phyloP scores from a whole-genome alignment of 1,140 invertebrate species.

The Aplysia californica region DNA sequence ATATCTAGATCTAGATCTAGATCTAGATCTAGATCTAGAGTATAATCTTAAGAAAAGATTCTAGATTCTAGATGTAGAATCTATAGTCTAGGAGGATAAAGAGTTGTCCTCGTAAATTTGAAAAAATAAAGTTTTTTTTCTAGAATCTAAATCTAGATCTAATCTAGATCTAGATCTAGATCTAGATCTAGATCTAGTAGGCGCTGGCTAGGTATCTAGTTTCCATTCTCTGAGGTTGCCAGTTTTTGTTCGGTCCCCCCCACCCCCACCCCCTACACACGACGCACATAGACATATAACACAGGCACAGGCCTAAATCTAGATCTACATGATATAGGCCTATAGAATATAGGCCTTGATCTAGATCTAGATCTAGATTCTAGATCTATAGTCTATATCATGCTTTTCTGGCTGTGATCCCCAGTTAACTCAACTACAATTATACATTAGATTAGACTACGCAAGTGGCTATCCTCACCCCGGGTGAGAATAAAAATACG shows the following conservation, averaged over 20 bases:
- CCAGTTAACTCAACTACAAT: too few relatives aligned
- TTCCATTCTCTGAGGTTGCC: background rate
- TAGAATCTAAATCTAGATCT: constrained; percentile 3
- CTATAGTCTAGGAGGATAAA: too few relatives aligned
- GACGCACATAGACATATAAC: background rate
- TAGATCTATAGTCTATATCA: too few relatives aligned
- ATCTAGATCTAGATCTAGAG: background rate
- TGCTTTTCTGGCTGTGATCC: too few relatives aligned
- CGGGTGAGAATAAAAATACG: too few relatives aligned
- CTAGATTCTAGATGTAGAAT: too few relatives aligned
- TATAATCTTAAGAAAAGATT: too few relatives aligned
- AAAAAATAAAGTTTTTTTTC: too few relatives aligned
- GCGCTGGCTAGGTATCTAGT: background rate
- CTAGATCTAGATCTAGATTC: background rate
- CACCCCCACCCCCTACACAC: background rate
- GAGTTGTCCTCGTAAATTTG: background rate
- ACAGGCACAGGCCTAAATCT: background rate
- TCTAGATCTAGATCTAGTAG: constrained; percentile 11
- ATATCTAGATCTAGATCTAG: background rate
- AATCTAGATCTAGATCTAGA: background rate
- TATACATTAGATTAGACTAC: too few relatives aligned
- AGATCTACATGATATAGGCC: background rate
- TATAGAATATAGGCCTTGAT: background rate
- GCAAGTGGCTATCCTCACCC: too few relatives aligned
- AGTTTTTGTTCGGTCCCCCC: background rate